These are phyloP conservation scores for Tachina fera DNA, from an alignment of 2,888 invertebrate species.

Conservation along the genomic window DNA sequence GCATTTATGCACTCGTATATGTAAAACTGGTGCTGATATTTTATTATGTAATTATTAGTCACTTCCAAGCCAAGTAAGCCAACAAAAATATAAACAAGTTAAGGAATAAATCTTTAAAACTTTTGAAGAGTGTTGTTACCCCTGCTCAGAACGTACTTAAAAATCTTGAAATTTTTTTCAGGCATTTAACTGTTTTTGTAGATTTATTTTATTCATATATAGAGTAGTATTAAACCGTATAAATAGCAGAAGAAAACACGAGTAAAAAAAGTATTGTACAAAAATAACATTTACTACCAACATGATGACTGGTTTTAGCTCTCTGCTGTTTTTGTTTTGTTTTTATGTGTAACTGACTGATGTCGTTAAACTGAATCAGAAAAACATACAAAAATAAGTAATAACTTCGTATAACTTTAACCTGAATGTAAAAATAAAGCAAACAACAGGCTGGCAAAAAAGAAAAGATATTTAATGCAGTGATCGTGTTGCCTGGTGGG, in stretches of 20 bases:
- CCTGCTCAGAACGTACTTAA: neutral
- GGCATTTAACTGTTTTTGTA: constrained; percentile 1
- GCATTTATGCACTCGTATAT: too few relatives aligned
- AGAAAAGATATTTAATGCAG: constrained; percentile 13
- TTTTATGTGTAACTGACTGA: constrained; percentile 32
- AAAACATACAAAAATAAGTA: constrained; percentile 1
- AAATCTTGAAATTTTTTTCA: neutral
- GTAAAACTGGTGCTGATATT: too few relatives aligned
- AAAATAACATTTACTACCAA: constrained; percentile 40
- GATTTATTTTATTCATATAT: neutral
- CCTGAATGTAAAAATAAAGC: constrained; percentile 30
- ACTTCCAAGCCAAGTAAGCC: too few relatives aligned
- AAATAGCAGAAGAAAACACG: neutral
- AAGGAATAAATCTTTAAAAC: too few relatives aligned
- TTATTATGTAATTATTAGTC: too few relatives aligned
- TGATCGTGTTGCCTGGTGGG: constrained; percentile 61
- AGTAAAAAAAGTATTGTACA: neutral
- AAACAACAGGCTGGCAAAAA: constrained; percentile 16
- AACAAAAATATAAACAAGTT: too few relatives aligned
- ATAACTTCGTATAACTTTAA: constrained; percentile 5
- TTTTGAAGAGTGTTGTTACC: neutral
- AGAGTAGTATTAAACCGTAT: neutral
- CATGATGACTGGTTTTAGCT: constrained; percentile 52
- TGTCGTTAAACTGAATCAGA: constrained; percentile 41
- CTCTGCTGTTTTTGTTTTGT: constrained; percentile 50